Evolutionary conservation across 2,797 vertebrate genomes (phyloP).

Genomic region (Phalanger gymnotis): DNA sequence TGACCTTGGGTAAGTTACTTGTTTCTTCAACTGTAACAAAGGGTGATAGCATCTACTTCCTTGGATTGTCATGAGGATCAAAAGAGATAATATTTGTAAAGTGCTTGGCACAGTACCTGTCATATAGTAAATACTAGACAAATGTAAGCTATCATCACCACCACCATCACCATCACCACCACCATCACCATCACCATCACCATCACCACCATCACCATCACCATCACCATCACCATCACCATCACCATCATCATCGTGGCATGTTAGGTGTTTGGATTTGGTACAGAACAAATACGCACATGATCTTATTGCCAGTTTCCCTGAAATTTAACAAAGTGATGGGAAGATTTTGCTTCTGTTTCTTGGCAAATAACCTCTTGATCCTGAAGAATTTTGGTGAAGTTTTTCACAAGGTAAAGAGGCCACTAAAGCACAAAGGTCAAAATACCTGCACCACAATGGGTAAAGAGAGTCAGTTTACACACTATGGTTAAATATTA

Average conservation of each 20-base stretch:
- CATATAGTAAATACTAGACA: background rate
- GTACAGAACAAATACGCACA: background rate
- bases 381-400: background rate
- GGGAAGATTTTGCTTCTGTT: background rate
- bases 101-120: background rate
- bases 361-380: background rate
- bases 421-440: background rate
- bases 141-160: no score
- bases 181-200: background rate
- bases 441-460: background rate
- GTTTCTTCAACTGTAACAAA: background rate
- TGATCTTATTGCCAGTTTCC: background rate
- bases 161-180: no score
- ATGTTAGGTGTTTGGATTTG: background rate
- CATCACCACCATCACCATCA: background rate
- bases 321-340: background rate
- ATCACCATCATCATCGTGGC: background rate
- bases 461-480: background rate
- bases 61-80: background rate
- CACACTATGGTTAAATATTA: background rate
- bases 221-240: background rate
- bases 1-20: background rate
- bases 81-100: background rate
- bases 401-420: background rate
- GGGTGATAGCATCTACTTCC: background rate